Evolutionary conservation across 2,113 vertebrate species (phyloP).

Genomic region (Egretta garzetta): DNA sequence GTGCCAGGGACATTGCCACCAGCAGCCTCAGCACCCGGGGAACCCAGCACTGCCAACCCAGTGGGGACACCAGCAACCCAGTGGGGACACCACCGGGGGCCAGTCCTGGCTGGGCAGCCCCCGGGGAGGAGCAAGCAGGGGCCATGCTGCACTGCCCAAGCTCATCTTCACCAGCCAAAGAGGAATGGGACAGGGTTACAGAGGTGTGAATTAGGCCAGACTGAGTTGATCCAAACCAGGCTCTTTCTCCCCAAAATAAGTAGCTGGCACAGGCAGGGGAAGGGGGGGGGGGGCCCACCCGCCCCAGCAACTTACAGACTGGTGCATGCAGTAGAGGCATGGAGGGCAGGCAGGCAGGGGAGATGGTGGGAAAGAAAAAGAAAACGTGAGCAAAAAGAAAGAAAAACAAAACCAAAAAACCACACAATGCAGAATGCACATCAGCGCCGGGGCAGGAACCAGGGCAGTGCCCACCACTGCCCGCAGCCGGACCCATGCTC

Average conservation of each 20-base stretch:
- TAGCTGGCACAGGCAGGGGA: background rate
- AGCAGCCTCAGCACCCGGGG: background rate
- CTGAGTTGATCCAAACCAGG: background rate
- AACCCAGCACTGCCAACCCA: background rate
- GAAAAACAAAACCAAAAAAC: slow-evolving; percentile 44
- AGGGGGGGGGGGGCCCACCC: background rate
- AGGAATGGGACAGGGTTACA: background rate
- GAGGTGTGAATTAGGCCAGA: slow-evolving; percentile 16
- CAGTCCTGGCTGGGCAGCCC: background rate
- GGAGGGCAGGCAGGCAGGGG: slow-evolving; percentile 72
- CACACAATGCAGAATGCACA: background rate
- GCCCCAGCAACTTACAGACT: slow-evolving; percentile 90
- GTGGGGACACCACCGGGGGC: background rate
- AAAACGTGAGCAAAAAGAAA: slow-evolving; percentile 58
- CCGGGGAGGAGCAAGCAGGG: background rate
- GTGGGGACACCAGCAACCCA: background rate
- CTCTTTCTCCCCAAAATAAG: background rate
- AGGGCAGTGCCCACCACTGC: rapidly evolving
- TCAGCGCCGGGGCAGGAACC: background rate
- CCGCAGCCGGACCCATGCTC: rapidly evolving
- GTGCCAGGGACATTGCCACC: rapidly evolving
- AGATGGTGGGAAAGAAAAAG: slow-evolving; percentile 69
- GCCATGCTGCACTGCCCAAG: background rate
- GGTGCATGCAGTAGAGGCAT: slow-evolving; percentile 77
- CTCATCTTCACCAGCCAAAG: slow-evolving; percentile 5